These are phyloP conservation scores for Indicator maculatus DNA, from an alignment of 2,113 vertebrate species.

Conservation along the genomic window DNA sequence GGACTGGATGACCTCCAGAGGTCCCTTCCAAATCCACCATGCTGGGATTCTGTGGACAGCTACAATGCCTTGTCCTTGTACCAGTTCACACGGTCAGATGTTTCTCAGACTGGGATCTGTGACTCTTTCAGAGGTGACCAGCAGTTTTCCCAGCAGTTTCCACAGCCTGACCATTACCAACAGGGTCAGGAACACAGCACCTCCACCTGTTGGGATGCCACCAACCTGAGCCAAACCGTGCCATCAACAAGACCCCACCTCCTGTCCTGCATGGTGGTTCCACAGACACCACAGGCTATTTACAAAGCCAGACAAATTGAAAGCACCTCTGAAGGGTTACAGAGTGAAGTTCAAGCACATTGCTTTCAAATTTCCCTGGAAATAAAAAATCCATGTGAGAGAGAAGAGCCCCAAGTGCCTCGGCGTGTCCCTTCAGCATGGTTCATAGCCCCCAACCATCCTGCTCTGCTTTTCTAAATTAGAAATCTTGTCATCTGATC, in stretches of 20 bases:
- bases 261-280: accelerated
- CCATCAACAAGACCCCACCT: neutral
- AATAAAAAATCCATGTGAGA: slow-evolving; percentile 30
- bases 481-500: slow-evolving; percentile 79
- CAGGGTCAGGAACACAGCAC: accelerated
- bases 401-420: slow-evolving; percentile 26
- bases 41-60: no score
- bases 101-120: no score
- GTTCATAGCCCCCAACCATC: slow-evolving; percentile 73
- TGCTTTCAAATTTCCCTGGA: slow-evolving; percentile 55
- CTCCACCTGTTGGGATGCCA: accelerated
- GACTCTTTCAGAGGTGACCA: neutral
- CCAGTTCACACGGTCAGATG: no score
- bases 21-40: no score
- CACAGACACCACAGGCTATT: neutral
- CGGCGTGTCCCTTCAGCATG: slow-evolving; percentile 45
- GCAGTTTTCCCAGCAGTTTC: neutral
- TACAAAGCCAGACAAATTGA: neutral
- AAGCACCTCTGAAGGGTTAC: neutral
- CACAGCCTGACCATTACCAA: accelerated
- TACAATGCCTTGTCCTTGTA: no score
- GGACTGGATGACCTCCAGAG: no score
- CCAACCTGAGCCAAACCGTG: neutral
- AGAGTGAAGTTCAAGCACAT: slow-evolving; percentile 1
- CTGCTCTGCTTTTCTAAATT: slow-evolving; percentile 72